phyloP scores from a whole-genome alignment of 2,888 invertebrate species.

The Hedychridium roseum region DNA sequence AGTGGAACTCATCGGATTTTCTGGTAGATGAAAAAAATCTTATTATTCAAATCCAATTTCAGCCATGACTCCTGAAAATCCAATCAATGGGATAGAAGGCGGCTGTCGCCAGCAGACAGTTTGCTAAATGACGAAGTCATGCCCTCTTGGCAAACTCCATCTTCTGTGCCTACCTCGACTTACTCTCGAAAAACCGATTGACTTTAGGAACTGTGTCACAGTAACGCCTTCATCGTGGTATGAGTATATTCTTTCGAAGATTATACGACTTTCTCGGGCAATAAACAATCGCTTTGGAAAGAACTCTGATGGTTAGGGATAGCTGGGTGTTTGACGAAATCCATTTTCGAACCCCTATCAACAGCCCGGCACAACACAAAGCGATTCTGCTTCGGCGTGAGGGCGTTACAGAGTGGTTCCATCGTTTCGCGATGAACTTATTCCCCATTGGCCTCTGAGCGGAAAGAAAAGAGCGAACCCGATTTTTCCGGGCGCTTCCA shows the following conservation, averaged over 20 bases:
- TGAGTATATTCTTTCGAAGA: no score
- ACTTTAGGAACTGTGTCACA: conserved; percentile 3
- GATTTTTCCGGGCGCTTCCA: conserved; percentile 26
- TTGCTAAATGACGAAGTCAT: conserved; percentile 39
- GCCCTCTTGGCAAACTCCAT: background rate
- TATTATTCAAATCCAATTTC: conserved; percentile 44
- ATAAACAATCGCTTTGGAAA: no score
- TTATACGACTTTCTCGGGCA: no score
- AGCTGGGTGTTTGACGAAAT: no score
- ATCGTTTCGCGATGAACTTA: conserved; percentile 30
- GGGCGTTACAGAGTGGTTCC: conserved; percentile 10
- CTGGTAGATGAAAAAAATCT: conserved; percentile 22
- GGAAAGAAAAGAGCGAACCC: conserved; percentile 4
- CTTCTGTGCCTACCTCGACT: background rate
- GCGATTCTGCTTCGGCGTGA: no score
- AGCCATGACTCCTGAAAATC: conserved; percentile 43
- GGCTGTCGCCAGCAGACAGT: conserved; percentile 49
- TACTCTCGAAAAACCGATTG: conserved; percentile 12
- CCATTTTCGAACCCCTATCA: no score
- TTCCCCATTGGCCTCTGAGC: conserved; percentile 4
- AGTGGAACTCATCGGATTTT: conserved; percentile 1
- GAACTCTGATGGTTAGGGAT: no score
- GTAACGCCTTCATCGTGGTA: no score
- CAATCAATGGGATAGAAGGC: conserved; percentile 47
- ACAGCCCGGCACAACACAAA: no score